Percentiles rank a stretch among this genome's conserved stretches.
These are phyloP conservation scores for Helicoverpa armigera DNA, from an alignment of 1,140 invertebrate genomes.

Conservation along the genomic window DNA sequence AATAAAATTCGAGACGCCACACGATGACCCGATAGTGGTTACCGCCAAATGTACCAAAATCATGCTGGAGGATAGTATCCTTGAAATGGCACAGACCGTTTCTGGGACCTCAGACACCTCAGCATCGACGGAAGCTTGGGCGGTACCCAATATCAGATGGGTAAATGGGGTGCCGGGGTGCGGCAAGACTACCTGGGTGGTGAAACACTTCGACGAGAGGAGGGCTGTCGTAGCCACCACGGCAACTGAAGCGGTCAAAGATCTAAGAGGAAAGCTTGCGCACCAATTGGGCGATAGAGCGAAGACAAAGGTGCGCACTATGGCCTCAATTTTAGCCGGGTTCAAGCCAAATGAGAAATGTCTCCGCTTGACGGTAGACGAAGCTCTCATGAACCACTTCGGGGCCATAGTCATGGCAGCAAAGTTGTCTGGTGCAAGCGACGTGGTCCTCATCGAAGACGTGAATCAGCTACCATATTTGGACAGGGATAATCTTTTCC, in stretches of 20 bases:
- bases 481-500: conserved; percentile 60
- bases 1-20: background rate
- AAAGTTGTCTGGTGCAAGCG: conserved; percentile 2
- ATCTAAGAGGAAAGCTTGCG: conserved; percentile 25
- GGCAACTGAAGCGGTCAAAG: conserved; percentile 35
- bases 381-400: background rate
- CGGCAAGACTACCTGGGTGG: conserved; percentile 53
- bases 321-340: conserved; percentile 51
- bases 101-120: background rate
- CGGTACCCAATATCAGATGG: conserved; percentile 46
- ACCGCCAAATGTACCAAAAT: conserved; percentile 33
- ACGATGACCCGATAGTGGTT: conserved; percentile 2
- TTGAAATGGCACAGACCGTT: background rate
- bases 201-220: conserved; percentile 39
- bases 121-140: conserved; percentile 1
- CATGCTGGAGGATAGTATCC: conserved; percentile 12
- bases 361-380: conserved; percentile 35
- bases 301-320: conserved; percentile 33
- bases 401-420: background rate
- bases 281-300: background rate
- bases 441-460: conserved; percentile 57
- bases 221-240: conserved; percentile 36
- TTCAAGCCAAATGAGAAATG: conserved; percentile 24
- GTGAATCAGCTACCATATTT: conserved; percentile 63
- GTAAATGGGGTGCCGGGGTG: background rate